Conservation (phyloP, 2,888 invertebrate species). For the Phyllotreta striolata region DNA sequence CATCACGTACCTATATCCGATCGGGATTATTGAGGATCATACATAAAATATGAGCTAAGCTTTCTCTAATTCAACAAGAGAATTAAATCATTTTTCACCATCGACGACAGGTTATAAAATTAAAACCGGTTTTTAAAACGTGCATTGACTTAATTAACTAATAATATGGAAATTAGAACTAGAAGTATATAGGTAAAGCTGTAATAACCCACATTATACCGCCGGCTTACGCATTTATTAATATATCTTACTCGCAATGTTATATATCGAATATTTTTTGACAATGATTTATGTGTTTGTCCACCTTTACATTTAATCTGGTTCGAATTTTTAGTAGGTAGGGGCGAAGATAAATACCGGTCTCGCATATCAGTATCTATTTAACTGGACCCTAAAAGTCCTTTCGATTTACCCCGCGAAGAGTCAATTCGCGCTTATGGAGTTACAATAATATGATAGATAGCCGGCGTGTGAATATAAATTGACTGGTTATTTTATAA, state of each 20-base stretch:
- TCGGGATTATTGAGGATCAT: neutral
- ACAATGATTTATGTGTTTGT: constrained; percentile 29
- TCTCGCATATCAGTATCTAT: constrained; percentile 21
- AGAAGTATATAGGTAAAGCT: constrained; percentile 1
- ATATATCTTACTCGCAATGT: constrained; percentile 5
- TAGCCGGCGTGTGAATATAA: too few species aligned
- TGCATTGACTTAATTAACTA: constrained; percentile 7
- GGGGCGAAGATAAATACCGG: constrained; percentile 19
- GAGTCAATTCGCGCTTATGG: neutral
- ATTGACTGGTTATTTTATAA: too few species aligned
- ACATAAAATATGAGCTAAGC: constrained; percentile 4
- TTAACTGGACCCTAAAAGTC: constrained; percentile 20
- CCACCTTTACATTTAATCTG: constrained; percentile 25
- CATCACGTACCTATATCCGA: too few species aligned
- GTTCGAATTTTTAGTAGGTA: constrained; percentile 14
- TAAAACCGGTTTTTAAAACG: constrained; percentile 9
- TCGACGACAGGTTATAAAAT: neutral
- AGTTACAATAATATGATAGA: neutral
- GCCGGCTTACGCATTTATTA: constrained; percentile 21
- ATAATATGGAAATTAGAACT: constrained; percentile 12
- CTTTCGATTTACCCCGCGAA: neutral
- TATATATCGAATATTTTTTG: constrained; percentile 25
- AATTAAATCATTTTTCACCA: constrained; percentile 5
- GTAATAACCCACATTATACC: constrained; percentile 11
- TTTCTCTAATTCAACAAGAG: constrained; percentile 2